These are phyloP conservation scores for Otolemur crassicaudatus DNA, from an alignment of 2,797 vertebrate species.

Conservation along the genomic window DNA sequence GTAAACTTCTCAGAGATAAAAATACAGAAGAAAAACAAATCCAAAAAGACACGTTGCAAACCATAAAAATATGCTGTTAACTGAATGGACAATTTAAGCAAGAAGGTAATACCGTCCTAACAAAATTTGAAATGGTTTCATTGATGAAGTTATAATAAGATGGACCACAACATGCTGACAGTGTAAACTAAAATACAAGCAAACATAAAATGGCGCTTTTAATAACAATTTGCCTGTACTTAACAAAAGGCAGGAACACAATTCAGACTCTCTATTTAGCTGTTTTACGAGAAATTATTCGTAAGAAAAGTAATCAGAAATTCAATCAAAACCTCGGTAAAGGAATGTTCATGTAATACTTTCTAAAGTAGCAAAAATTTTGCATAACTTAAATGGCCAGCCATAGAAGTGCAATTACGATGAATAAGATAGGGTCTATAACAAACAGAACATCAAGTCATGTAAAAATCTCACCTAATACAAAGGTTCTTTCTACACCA, in stretches of 20 bases:
- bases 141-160: background rate
- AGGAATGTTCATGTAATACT: background rate
- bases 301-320: background rate
- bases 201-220: background rate
- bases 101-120: background rate
- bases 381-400: background rate
- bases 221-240: background rate
- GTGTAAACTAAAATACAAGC: background rate
- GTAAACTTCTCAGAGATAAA: background rate
- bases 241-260: background rate
- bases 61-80: background rate
- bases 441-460: background rate
- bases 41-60: background rate
- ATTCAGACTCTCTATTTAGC: background rate
- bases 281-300: conserved; percentile 13
- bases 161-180: background rate
- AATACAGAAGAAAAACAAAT: background rate
- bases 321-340: background rate
- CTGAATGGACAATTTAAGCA: background rate
- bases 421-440: background rate
- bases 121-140: background rate
- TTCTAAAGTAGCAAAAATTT: background rate
- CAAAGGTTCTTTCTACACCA: background rate
- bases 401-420: background rate
- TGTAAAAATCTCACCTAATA: background rate